Conservation (phyloP, 2,113 vertebrate species). For the Gallinago media region DNA sequence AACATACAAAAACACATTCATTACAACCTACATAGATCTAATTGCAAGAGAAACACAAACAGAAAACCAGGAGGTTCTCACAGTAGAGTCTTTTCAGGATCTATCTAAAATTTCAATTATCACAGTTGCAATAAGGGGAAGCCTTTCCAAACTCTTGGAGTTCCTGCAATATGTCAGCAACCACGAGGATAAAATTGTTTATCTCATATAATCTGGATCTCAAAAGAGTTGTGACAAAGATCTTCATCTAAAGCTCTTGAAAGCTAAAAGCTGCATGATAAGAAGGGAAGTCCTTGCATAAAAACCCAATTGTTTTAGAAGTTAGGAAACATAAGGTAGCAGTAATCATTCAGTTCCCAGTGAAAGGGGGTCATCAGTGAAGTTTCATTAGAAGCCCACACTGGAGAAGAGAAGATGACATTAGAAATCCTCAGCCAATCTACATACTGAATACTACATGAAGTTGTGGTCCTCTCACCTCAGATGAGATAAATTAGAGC, state of each 20-base stretch:
- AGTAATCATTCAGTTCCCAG: not conserved
- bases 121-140: not conserved
- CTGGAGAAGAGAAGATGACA: not conserved
- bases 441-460: not conserved
- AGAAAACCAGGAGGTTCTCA: not conserved
- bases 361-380: not conserved
- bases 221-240: not conserved
- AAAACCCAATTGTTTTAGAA: not conserved
- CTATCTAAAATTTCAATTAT: not conserved
- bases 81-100: not conserved
- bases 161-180: not conserved
- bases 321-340: not conserved
- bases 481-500: not conserved
- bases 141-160: not conserved
- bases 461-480: not conserved
- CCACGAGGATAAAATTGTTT: not conserved
- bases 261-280: not conserved
- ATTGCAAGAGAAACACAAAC: not conserved
- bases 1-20: accelerated
- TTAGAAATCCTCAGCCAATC: not conserved
- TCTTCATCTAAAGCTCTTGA: not conserved
- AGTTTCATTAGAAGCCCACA: not conserved
- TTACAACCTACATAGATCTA: not conserved
- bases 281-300: not conserved
- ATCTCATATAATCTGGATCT: not conserved